Evolutionary conservation across 2,797 vertebrate species (phyloP), one percentile per base, ranked within the genome.

Genomic region (Rhadinocentrus ornatus): DNA sequence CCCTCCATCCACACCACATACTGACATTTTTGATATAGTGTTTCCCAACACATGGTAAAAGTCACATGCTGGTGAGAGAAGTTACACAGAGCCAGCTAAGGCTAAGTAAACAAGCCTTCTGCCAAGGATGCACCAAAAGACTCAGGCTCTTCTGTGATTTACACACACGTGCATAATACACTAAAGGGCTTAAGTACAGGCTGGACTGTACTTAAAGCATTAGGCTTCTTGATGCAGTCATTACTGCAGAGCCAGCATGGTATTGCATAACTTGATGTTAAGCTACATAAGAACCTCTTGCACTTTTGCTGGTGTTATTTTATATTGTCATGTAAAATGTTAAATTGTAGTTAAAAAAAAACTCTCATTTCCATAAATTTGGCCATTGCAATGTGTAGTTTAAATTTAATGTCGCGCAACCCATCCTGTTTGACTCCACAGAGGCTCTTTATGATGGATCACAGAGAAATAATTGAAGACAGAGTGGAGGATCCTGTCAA

Each of bases 401-500:
- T 20, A 27, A 31, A 18, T 29, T 18, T 24, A 48, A 31, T 41
- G 41, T 6, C 29, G 20, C n/a, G 16, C 57, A 32, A 32, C 16
- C 20, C 39, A 0, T 50, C 9, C 10, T 27, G 13, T 66, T 22
- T 59, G 31, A 83, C 24, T 78, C 71, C 69, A 35, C 91, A 96
- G 95, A 93, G 91, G 77, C 92, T 96, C 27, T 93, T 95, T 35
- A 89, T 93, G 83, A 93, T 96, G 93, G 94, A 95, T 15, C 93
- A 95, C 69, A 88, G 92, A 66, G 88, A 95, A 80, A 80, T 70
- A 1, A 71, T 94, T 53, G 61, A 81, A 54, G 68, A 41, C 46
- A 94, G 94, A 83, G 90, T 85, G 58, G 91, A 93, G 66, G 88
- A 94, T 66, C 89, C 91, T 2, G 41, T 66, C 34, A 93, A 94